Percentiles rank a stretch among this genome's conserved stretches.
Conservation (phyloP, 35 echinoderm and acorn worm genomes). For the Amphiura filiformis region DNA sequence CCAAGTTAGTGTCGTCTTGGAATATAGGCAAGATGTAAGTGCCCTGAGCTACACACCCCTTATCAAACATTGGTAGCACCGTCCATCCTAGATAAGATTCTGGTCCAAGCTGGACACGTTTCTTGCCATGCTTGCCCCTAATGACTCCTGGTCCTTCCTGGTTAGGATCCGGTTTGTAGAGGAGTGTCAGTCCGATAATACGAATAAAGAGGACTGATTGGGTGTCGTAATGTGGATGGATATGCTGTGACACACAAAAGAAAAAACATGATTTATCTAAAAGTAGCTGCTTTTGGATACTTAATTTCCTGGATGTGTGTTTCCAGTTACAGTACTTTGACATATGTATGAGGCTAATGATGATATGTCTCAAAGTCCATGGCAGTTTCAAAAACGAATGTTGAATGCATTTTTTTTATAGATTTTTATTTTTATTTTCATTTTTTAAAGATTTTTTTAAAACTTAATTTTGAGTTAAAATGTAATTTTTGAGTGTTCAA, state of each 20-base stretch:
- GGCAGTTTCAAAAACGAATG: no score
- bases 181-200: conserved; percentile 30
- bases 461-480: no score
- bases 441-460: no score
- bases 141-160: conserved; percentile 20
- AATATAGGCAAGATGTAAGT: conserved; percentile 58
- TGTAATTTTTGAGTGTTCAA: no score
- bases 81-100: conserved; percentile 62
- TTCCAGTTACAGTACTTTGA: no score
- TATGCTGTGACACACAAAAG: conserved; percentile 40
- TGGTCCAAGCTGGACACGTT: not conserved
- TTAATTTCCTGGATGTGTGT: no score
- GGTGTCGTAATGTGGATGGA: conserved; percentile 43
- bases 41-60: conserved; percentile 47
- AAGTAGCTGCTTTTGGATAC: no score
- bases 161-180: conserved; percentile 32
- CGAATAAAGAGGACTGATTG: conserved; percentile 23
- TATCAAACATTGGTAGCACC: conserved; percentile 60
- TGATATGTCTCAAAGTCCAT: no score
- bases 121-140: conserved; percentile 22
- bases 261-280: not conserved
- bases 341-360: no score
- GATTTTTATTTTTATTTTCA: no score
- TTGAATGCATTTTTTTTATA: no score
- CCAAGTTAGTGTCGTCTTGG: conserved; percentile 40